Evolutionary conservation across 53 echinoderm and acorn worm species (phyloP).

Genomic region (Luidia sarsii): DNA sequence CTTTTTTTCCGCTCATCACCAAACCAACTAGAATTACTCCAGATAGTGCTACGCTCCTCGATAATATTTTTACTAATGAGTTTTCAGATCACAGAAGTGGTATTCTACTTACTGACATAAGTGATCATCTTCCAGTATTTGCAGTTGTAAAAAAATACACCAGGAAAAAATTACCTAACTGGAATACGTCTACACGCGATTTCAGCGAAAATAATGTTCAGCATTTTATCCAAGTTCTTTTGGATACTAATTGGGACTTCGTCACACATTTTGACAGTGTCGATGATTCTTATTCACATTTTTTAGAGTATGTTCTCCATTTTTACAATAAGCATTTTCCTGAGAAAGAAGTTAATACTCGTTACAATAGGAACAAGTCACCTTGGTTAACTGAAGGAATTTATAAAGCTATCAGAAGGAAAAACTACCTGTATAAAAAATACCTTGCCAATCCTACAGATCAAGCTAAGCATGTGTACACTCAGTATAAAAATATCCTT

Average conservation of each 20-base stretch:
- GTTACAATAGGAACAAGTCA: constrained; percentile 13
- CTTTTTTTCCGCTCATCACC: background rate
- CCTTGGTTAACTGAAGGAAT: constrained; percentile 22
- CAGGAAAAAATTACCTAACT: background rate
- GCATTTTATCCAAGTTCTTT: constrained; percentile 20
- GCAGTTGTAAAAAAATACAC: background rate
- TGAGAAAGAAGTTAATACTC: constrained; percentile 14
- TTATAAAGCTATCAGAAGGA: constrained; percentile 1
- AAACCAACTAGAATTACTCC: constrained; percentile 19
- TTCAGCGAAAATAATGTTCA: constrained; percentile 19
- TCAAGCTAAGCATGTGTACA: constrained; percentile 2
- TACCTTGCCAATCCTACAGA: constrained; percentile 12
- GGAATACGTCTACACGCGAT: background rate
- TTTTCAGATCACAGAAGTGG: constrained; percentile 13
- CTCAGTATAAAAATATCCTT: constrained; percentile 17
- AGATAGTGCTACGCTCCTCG: constrained; percentile 1
- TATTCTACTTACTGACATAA: constrained; percentile 25
- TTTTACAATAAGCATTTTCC: constrained; percentile 22
- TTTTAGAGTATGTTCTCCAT: constrained; percentile 14
- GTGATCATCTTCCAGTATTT: constrained; percentile 26
- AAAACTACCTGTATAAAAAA: constrained; percentile 17
- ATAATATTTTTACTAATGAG: constrained; percentile 27
- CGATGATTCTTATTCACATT: constrained; percentile 11
- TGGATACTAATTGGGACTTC: constrained; percentile 8
- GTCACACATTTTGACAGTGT: background rate